A percentile compares a stretch with the other conserved stretches of the same genome.
These are phyloP conservation scores for Calyptommatus sinebrachiatus DNA, from an alignment of 2,113 vertebrate species.

Conservation along the genomic window DNA sequence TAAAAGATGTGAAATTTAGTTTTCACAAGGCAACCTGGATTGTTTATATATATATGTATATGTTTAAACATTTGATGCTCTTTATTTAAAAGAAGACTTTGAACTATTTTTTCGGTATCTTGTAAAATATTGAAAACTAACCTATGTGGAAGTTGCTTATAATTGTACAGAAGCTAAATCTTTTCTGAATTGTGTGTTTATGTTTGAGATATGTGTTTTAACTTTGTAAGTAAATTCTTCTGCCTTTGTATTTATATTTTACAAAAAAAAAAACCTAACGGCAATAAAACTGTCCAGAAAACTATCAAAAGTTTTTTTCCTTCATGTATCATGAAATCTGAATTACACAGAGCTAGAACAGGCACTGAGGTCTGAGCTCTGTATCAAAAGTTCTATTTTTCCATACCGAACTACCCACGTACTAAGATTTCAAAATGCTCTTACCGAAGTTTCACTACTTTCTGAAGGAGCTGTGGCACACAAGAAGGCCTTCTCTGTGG, in stretches of 20 bases:
- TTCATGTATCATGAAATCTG: no score
- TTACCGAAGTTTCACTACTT: no score
- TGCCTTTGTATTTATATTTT: conserved; percentile 99
- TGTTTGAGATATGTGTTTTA: conserved; percentile 94
- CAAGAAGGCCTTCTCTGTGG: no score
- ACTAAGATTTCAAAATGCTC: no score
- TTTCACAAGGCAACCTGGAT: conserved; percentile 87
- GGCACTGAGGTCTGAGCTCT: background rate
- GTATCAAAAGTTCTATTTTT: no score
- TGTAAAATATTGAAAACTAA: conserved; percentile 96
- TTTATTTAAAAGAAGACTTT: conserved; percentile 96
- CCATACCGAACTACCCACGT: no score
- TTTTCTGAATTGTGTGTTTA: conserved; percentile 91
- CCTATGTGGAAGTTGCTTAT: conserved; percentile 88
- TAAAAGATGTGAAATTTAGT: conserved; percentile 83
- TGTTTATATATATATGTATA: conserved; percentile 76
- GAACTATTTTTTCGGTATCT: conserved; percentile 91
- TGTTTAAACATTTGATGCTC: conserved; percentile 88
- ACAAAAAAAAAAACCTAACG: conserved; percentile 95
- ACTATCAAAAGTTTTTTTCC: conserved; percentile 49
- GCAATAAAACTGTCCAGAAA: conserved; percentile 87
- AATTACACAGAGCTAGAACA: background rate
- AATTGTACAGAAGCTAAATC: conserved; percentile 96
- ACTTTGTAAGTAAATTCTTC: conserved; percentile 99
- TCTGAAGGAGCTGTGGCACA: no score